Evolutionary conservation across 2,113 vertebrate species (phyloP).

Genomic region (Scartelaos histophorus): DNA sequence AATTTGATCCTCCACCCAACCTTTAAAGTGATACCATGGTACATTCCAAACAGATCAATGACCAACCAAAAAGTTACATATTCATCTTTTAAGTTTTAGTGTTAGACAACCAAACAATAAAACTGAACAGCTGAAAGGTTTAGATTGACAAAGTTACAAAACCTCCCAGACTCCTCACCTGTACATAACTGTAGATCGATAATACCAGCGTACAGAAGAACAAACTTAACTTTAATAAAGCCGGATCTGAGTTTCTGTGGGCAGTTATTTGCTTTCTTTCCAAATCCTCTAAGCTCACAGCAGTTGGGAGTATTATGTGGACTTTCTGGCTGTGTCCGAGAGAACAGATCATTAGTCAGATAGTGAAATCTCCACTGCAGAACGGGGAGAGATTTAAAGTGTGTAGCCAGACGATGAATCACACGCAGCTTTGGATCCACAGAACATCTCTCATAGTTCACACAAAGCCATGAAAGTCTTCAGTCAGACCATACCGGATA

Average conservation of each 20-base stretch:
- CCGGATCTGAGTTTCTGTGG: not conserved
- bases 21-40: too few species aligned
- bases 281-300: constrained; percentile 1
- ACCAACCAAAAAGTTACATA: too few species aligned
- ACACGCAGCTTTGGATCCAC: not conserved
- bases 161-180: not conserved
- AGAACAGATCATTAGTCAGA: constrained; percentile 10
- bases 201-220: not conserved
- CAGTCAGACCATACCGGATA: not conserved
- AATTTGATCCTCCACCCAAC: too few species aligned
- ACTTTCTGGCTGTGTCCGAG: not conserved
- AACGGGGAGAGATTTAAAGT: not conserved
- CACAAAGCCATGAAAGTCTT: not conserved
- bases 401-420: constrained; percentile 3
- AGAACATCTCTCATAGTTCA: constrained; percentile 10
- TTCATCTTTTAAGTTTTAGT: too few species aligned
- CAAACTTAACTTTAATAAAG: constrained; percentile 2
- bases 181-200: not conserved
- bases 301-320: not conserved
- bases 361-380: not conserved
- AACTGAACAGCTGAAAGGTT: too few species aligned
- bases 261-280: constrained; percentile 4
- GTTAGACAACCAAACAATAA: too few species aligned
- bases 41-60: too few species aligned
- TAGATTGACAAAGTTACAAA: not conserved